Base-by-base conservation (phyloP, 2,113 vertebrate species). In the Excalfactoria chinensis region DNA sequence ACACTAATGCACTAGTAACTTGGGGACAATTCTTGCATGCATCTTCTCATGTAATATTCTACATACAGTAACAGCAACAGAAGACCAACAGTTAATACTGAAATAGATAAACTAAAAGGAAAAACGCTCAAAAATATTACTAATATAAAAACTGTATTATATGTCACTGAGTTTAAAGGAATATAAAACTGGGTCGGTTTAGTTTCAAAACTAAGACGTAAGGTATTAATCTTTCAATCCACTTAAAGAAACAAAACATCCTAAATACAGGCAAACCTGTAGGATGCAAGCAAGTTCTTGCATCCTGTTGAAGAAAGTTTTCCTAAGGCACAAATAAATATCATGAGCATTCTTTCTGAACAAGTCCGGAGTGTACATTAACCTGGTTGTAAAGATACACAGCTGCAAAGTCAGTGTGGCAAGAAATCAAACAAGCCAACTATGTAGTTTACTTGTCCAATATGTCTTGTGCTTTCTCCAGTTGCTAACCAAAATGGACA, bases 261-360 rank as follows among this genome's bases (percentile, higher is more conserved):
- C 25, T 60, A 69, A 93, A 62, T 15, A 26, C 8, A 72, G 34
- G 43, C 5, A 9, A 93, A 79, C 74, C 18, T 37, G 13, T 21
- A 82, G 14, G 26, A 51, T 41, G 60, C 10, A 85, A 35, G 13
- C 1, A 19, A 78, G 11, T 48, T 78, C 53, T 91, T 64, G 32
- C 8, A 84, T 46, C 18, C 22, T 30, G 22, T 30, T 68, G 40
- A 76, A 77, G 40, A 48, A 8, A 48, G 37, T 8, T 2, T 21
- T 77, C 67, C 58, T 58, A 32, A 74, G 32, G n/a, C 62, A 79
- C 67, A 77, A 89, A 58, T 35, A 91, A 90, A 69, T 16, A 37
- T 30, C 40, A 35, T 35, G 11, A 44, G 20, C 6, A 35, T 10
- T 32, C 20, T 74, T 86, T 79, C 2, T 53, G n/a, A 60, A 25